Evolutionary conservation across 2,888 invertebrate species (phyloP).

Genomic region (Nomada goodeniana): DNA sequence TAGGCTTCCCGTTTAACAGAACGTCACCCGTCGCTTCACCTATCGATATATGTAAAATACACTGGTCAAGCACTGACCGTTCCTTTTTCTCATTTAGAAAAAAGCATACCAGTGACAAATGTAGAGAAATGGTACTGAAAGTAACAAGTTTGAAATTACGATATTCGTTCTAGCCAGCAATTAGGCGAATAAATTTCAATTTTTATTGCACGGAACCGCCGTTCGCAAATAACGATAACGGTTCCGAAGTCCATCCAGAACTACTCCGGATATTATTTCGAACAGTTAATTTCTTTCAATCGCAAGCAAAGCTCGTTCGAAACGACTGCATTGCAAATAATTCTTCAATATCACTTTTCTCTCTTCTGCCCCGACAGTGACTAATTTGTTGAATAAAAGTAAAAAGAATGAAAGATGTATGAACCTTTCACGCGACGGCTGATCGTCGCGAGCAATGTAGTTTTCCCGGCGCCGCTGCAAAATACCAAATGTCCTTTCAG

Average conservation of each 20-base stretch:
- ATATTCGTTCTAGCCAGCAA: no score
- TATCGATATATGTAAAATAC: constrained; percentile 57
- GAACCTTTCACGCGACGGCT: constrained; percentile 89
- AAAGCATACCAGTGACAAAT: not conserved
- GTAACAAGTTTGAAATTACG: no score
- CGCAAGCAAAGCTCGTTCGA: no score
- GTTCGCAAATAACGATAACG: no score
- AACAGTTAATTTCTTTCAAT: no score
- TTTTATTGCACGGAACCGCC: no score
- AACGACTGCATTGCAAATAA: no score
- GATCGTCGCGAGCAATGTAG: constrained; percentile 90
- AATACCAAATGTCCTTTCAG: constrained; percentile 37
- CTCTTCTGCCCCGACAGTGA: not conserved
- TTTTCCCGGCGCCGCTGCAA: constrained; percentile 91
- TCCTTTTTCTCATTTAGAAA: not conserved
- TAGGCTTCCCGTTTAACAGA: constrained; percentile 88
- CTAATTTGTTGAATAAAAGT: not conserved
- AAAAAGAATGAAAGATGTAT: not conserved
- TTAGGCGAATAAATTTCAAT: no score
- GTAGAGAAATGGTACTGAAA: no score
- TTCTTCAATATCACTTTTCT: not conserved
- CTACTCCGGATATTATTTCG: no score
- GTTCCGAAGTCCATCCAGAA: no score
- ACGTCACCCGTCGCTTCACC: constrained; percentile 89
- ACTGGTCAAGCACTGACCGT: not conserved